These are phyloP conservation scores for Schizaphis graminum DNA, from an alignment of 2,888 invertebrate genomes.

Conservation along the genomic window DNA sequence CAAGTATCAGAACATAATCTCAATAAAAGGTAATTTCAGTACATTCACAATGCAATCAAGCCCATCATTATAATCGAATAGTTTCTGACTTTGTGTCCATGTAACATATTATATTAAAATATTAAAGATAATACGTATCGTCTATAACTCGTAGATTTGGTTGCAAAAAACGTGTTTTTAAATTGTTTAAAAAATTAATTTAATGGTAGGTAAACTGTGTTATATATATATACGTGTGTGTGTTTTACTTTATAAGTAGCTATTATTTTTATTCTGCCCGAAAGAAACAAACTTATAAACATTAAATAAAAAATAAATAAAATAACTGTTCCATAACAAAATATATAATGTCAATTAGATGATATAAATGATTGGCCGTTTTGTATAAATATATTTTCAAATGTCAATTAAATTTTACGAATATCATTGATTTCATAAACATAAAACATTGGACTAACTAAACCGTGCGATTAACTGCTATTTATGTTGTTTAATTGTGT, in stretches of 20 bases:
- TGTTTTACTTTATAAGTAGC: too few species aligned
- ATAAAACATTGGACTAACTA: neutral
- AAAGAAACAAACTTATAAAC: neutral
- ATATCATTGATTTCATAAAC: neutral
- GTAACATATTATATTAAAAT: too few species aligned
- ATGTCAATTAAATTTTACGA: neutral
- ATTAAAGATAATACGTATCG: neutral
- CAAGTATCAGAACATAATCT: neutral
- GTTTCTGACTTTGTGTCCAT: neutral
- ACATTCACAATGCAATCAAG: neutral
- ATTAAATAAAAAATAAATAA: neutral
- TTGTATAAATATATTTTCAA: neutral
- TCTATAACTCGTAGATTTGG: neutral
- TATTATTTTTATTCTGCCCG: neutral
- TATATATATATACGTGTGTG: neutral
- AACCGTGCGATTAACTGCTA: neutral
- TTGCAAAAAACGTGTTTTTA: neutral
- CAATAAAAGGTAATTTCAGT: neutral
- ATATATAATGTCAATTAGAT: neutral
- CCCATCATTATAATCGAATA: neutral
- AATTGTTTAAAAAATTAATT: neutral
- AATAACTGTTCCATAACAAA: neutral
- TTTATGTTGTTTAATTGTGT: neutral
- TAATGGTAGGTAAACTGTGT: neutral
- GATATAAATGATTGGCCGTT: neutral